Base-by-base conservation (phyloP, 2,113 vertebrate genomes). In the Hoplias malabaricus region DNA sequence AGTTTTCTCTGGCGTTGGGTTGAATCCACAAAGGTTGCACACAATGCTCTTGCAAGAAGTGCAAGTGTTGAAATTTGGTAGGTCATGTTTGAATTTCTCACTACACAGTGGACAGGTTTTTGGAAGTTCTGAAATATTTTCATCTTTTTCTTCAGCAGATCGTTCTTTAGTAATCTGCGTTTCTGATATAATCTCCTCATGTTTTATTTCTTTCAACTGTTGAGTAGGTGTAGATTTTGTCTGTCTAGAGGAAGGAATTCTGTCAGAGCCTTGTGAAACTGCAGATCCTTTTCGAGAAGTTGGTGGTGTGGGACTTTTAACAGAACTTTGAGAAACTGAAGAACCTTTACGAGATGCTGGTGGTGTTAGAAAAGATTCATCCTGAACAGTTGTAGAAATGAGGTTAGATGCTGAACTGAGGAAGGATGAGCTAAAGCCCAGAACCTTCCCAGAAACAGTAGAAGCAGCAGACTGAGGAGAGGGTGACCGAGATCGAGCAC, bases 21-120 rank as follows among this genome's bases (percentile, higher is more conserved):
- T 96, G 91, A 96, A 96, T 92, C 94, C 95, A 93, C 94, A 96
- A 69, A 93, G 91, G 54, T 93, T 94, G 83, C 94, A 96, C 29
- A 95, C 93, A 43, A 86, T 84, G 2, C 87, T 90, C 89, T 94
- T 93, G 91, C 95, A 95, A 79, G 93, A 89, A 0, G 94, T 96
- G 65, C 95, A 95, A 0, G 88, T 93, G 66, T 84, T 93, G 74
- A 90, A 95, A 86, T 94, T 95, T 23, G 93, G 89, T 9, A 90
- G 88, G 62, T 93, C 93, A 80, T 88, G 84, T 56, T 92, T 94
- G 81, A 96, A 88, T 71, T 85, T 90, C 84, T 85, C 92, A 88
- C 93, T 94, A 86, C 94, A 96, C 66, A 96, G 92, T 10, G 92
- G 94, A 81, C 94, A 96, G 50, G 34, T 27, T 75, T 86, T 53